Evolutionary conservation across 2,888 invertebrate species (phyloP).

Genomic region (Melanophora roralis): DNA sequence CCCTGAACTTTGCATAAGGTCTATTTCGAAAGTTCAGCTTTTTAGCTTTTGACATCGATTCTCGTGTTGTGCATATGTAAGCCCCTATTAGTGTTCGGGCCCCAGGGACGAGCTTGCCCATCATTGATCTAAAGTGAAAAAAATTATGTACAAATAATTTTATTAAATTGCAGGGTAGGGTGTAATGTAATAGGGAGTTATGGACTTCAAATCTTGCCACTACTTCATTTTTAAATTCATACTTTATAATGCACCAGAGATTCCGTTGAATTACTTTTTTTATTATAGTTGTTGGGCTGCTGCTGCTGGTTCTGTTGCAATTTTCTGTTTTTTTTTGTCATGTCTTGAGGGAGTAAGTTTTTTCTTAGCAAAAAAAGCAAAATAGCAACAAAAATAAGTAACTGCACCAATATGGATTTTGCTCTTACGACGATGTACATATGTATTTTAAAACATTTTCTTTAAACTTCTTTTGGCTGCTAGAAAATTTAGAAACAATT

Average conservation of each 20-base stretch:
- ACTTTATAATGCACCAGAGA: conserved; percentile 40
- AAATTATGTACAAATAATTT: no score
- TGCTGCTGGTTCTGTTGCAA: background rate
- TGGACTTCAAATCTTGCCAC: no score
- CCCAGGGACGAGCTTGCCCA: no score
- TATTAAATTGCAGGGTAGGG: no score
- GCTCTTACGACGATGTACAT: background rate
- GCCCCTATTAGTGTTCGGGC: no score
- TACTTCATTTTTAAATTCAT: conserved; percentile 19
- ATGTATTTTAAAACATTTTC: conserved; percentile 25
- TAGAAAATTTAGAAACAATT: conserved; percentile 22
- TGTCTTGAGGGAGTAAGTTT: conserved; percentile 52
- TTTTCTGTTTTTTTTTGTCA: conserved; percentile 21
- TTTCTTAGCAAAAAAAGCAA: conserved; percentile 11
- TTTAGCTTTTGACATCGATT: no score
- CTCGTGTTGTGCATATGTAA: no score
- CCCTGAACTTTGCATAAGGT: no score
- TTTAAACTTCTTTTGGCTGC: conserved; percentile 17
- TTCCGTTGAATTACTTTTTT: conserved; percentile 50
- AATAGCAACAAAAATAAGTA: background rate
- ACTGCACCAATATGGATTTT: conserved; percentile 53
- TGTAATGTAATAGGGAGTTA: no score
- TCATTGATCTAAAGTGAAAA: no score
- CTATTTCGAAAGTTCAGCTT: no score
- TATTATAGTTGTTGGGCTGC: conserved; percentile 1